Conservation (phyloP, 2,888 invertebrate species). For the Cosmorhoe ocellata region DNA sequence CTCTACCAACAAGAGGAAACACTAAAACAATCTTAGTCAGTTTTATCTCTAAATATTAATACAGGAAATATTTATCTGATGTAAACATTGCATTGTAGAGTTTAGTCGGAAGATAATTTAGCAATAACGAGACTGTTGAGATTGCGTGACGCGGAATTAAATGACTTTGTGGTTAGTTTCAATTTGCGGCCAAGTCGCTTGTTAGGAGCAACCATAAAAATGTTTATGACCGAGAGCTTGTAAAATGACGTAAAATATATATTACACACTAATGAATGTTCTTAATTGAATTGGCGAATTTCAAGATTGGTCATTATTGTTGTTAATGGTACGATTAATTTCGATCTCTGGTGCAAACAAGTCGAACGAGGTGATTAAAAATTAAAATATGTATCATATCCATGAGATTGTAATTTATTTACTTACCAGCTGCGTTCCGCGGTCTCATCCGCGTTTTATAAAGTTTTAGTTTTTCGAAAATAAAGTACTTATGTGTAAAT, state of each 20-base stretch:
- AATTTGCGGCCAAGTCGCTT: slow-evolving; percentile 65
- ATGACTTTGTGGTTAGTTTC: slow-evolving; percentile 66
- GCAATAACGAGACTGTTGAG: slow-evolving; percentile 41
- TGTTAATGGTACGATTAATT: slow-evolving; percentile 36
- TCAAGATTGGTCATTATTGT: slow-evolving; percentile 33
- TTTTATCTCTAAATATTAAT: slow-evolving; percentile 43
- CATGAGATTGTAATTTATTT: slow-evolving; percentile 6
- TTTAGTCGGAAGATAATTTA: slow-evolving; percentile 30
- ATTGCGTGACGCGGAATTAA: slow-evolving; percentile 66
- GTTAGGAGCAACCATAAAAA: slow-evolving; percentile 59
- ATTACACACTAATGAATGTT: slow-evolving; percentile 37
- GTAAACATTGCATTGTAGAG: slow-evolving; percentile 28
- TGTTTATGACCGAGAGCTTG: slow-evolving; percentile 49
- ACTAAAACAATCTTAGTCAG: slow-evolving; percentile 60
- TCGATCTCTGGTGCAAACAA: slow-evolving; percentile 25
- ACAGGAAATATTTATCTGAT: slow-evolving; percentile 42
- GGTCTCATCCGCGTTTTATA: no score
- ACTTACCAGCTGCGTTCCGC: no score
- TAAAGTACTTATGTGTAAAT: no score
- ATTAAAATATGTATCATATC: slow-evolving; percentile 13
- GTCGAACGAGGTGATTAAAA: slow-evolving; percentile 10
- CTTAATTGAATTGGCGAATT: slow-evolving; percentile 40
- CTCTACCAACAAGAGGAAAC: slow-evolving; percentile 59
- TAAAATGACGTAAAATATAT: slow-evolving; percentile 47
- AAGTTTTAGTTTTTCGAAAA: no score